Evolutionary conservation across 2,888 invertebrate genomes (phyloP).

Genomic region (Sesia apiformis): DNA sequence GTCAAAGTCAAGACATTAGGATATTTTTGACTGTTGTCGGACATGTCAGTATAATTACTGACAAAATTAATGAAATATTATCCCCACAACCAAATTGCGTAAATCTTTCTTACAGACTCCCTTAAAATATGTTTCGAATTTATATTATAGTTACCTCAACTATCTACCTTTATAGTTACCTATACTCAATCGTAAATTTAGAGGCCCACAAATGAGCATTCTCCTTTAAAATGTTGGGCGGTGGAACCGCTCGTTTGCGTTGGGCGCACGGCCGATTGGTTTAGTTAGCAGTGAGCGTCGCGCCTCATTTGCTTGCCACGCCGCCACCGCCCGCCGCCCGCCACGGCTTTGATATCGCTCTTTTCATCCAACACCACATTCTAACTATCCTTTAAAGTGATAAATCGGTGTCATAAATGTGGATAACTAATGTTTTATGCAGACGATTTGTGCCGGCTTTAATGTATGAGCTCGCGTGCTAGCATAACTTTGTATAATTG

Average conservation of each 20-base stretch:
- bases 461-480: neutral
- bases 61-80: too few species aligned
- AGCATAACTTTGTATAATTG: neutral
- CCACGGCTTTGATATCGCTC: constrained; percentile 59
- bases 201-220: too few species aligned
- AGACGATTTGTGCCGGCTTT: neutral
- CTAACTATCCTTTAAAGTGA: constrained; percentile 57
- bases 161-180: too few species aligned
- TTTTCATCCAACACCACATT: constrained; percentile 55
- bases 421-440: neutral
- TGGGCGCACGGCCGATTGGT: constrained; percentile 56
- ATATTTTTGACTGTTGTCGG: too few species aligned
- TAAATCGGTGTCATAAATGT: constrained; percentile 27
- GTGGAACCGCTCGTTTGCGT: constrained; percentile 31
- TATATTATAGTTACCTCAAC: too few species aligned
- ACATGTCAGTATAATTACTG: too few species aligned
- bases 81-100: too few species aligned
- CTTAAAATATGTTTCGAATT: too few species aligned
- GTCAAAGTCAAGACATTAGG: too few species aligned
- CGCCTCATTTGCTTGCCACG: constrained; percentile 70
- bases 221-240: too few species aligned
- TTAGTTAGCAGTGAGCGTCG: constrained; percentile 73
- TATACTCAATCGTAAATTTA: too few species aligned
- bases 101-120: too few species aligned
- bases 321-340: constrained; percentile 23